phyloP scores from a whole-genome alignment of 2,113 vertebrate species.

The Tauraco erythrolophus region DNA sequence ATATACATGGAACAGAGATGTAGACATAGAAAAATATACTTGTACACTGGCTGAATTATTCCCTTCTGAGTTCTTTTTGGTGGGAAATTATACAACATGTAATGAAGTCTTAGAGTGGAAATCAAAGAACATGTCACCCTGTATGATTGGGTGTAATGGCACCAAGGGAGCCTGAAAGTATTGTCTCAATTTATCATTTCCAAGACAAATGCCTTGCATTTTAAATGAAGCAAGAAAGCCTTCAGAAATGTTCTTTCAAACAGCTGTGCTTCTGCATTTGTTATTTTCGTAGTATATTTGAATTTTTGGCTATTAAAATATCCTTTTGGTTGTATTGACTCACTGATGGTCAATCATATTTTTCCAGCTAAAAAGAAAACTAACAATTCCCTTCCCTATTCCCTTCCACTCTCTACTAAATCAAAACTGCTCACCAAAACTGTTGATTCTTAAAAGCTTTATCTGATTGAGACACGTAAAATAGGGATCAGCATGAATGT shows the following conservation, averaged over 20 bases:
- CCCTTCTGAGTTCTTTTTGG: slow-evolving; percentile 17
- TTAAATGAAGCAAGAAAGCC: slow-evolving; percentile 1
- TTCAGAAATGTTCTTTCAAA: slow-evolving; percentile 2
- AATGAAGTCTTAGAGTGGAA: slow-evolving; percentile 33
- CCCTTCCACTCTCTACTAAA: background rate
- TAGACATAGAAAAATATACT: slow-evolving; percentile 24
- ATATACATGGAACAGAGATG: background rate
- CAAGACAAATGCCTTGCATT: background rate
- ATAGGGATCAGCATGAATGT: background rate
- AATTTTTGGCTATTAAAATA: background rate
- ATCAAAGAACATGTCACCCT: slow-evolving; percentile 33
- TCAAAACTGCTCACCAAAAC: background rate
- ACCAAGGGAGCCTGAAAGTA: background rate
- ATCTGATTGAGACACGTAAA: background rate
- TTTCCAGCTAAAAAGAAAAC: background rate
- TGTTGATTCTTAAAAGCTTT: background rate
- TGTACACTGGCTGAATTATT: slow-evolving; percentile 24
- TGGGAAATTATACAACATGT: background rate
- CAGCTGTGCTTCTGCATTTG: background rate
- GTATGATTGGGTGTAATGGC: background rate
- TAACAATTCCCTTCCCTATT: background rate
- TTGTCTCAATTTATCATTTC: slow-evolving; percentile 44
- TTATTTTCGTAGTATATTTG: background rate
- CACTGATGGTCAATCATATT: background rate
- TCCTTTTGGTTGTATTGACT: background rate